These are phyloP conservation scores for Hapalemur alaotrensis DNA, from an alignment of 2,797 vertebrate genomes.

Conservation along the genomic window DNA sequence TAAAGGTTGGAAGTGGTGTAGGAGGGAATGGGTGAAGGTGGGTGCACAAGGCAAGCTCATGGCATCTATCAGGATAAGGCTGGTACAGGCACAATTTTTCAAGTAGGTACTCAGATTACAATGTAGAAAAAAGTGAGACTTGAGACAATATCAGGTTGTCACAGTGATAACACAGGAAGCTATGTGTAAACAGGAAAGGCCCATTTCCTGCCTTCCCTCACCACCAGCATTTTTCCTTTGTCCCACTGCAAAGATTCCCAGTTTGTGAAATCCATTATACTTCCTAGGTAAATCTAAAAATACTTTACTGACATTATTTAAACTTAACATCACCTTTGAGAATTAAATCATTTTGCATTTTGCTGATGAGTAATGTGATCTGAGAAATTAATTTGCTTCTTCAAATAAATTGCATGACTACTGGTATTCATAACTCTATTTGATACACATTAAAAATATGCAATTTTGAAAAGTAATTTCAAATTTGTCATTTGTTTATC, in stretches of 20 bases:
- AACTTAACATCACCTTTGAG: not conserved
- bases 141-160: not conserved
- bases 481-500: conserved; percentile 18
- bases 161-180: not conserved
- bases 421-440: not conserved
- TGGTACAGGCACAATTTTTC: not conserved
- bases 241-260: not conserved
- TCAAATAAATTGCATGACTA: not conserved
- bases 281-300: not conserved
- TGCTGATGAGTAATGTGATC: not conserved
- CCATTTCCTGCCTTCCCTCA: not conserved
- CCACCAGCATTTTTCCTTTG: not conserved
- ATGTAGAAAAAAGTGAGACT: not conserved
- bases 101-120: too few species aligned
- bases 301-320: conserved; percentile 9
- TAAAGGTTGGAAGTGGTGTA: not conserved
- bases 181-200: not conserved
- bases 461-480: conserved; percentile 30
- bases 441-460: not conserved
- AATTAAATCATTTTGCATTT: conserved; percentile 29
- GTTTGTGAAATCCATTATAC: not conserved
- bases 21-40: not conserved
- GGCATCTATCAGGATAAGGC: not conserved
- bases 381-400: conserved; percentile 48
- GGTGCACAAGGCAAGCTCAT: not conserved